Evolutionary conservation across 2,888 invertebrate genomes (phyloP).

Genomic region (Doris montereyensis): DNA sequence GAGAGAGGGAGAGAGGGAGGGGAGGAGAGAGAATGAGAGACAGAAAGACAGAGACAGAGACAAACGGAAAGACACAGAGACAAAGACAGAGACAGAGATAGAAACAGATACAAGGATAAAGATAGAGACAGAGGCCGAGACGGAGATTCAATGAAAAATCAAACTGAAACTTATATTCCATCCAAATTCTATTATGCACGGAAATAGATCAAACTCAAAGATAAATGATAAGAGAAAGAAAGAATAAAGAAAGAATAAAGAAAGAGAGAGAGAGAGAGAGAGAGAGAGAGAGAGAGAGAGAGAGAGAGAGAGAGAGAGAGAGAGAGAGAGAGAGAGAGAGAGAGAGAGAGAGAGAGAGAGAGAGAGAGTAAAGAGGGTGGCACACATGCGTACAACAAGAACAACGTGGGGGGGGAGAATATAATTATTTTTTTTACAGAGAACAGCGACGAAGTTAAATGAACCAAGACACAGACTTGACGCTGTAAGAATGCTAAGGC

Average conservation of each 20-base stretch:
- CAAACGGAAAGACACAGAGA: constrained; percentile 2
- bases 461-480: too few relatives aligned
- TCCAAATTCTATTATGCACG: too few relatives aligned
- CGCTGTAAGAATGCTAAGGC: too few relatives aligned
- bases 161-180: too few relatives aligned
- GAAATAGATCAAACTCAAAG: not conserved
- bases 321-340: too few relatives aligned
- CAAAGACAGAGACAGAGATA: constrained; percentile 7
- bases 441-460: too few relatives aligned
- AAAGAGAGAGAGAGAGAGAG: not conserved
- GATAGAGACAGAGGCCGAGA: not conserved
- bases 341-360: too few relatives aligned
- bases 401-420: too few relatives aligned
- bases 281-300: not conserved
- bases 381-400: too few relatives aligned
- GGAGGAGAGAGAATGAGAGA: constrained; percentile 8
- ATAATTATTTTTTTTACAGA: too few relatives aligned
- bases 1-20: constrained; percentile 21
- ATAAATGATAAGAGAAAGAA: not conserved
- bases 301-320: not conserved
- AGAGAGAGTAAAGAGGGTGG: too few relatives aligned
- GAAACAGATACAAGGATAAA: constrained; percentile 8
- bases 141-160: not conserved
- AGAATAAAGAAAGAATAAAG: not conserved
- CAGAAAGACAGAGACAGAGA: constrained; percentile 6